Evolutionary conservation across 2,797 vertebrate genomes (phyloP), one percentile per base, ranked within the genome.

Genomic region (Coranthus polyacanthus): DNA sequence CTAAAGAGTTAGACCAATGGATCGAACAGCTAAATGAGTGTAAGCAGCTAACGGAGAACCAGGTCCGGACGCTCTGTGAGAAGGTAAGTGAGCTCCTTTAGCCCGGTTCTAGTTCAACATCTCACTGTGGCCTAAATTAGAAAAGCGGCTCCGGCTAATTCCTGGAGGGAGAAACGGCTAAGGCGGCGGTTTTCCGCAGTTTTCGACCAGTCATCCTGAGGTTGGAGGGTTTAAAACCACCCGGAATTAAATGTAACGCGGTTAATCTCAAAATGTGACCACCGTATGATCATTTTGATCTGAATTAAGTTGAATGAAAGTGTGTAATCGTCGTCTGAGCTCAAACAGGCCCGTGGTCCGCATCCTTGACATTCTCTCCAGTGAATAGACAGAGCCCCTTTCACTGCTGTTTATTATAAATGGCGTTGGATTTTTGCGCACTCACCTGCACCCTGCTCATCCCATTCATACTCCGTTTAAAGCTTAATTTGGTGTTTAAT

Each of bases 11-110:
- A 86, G 96, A 98, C 92, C 96, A 97, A 50, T 98, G 96, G 96
- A 95, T 98, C 83, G 96, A 98, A 82, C 96, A 98, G 91, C 94
- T 99, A 52, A 97, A 98, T 72, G 97, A 99, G 84, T 99, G 98
- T 77, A 98, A 98, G 81, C 97, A 99, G 88, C 95, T 99, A 20
- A 93, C 95, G 86, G 97, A 99, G 87, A 98, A 96, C 91, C 97
- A 99, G 88, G 97, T 99, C 79, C 89, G 96, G 89, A 97, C 96
- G 37, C 95, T 99, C 34, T 99, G 97, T 61, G 97, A 99, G 81
- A 98, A 99, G 97, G 98, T 98, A 71, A 91, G 94, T 32, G 1
- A 2, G 1, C 22, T 2, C 54, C 5, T 37, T 26, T 16, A 21
- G 6, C 18, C 10, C 10, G 16, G 16, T 17, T n/a, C 15, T 15